phyloP scores from a whole-genome alignment of 2,888 invertebrate genomes.

The Antheraea assamensis region DNA sequence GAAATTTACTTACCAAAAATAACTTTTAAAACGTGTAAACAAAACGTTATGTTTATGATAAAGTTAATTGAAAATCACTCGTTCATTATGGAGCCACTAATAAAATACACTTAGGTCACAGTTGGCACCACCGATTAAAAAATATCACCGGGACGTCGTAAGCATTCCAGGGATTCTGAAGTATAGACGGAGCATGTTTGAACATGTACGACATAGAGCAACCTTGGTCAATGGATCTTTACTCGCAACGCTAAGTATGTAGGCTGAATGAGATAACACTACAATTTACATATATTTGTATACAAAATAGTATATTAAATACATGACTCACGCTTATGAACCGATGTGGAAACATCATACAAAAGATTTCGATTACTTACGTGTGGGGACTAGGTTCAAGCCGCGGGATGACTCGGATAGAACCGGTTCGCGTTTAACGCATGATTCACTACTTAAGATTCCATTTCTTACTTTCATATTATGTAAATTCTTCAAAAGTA shows the following conservation, averaged over 20 bases:
- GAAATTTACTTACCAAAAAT: too few relatives aligned
- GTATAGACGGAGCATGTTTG: constrained; percentile 35
- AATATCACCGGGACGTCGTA: neutral
- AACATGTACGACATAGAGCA: constrained; percentile 38
- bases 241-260: constrained; percentile 28
- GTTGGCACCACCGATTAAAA: neutral
- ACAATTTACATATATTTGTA: constrained; percentile 28
- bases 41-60: too few relatives aligned
- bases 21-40: too few relatives aligned
- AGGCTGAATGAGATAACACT: constrained; percentile 34
- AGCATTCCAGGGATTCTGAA: neutral
- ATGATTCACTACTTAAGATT: constrained; percentile 15
- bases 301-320: constrained; percentile 27
- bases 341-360: constrained; percentile 20
- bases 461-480: constrained; percentile 15
- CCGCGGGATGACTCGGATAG: constrained; percentile 8
- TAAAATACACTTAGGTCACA: neutral
- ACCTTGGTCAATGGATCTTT: constrained; percentile 34
- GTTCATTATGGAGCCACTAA: neutral
- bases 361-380: constrained; percentile 12
- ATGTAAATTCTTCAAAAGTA: constrained; percentile 14
- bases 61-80: neutral
- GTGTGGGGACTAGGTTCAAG: neutral
- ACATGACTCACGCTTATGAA: constrained; percentile 30
- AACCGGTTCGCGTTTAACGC: constrained; percentile 12